Evolutionary conservation across 2,888 invertebrate species (phyloP).

Genomic region (Agrochola lota): DNA sequence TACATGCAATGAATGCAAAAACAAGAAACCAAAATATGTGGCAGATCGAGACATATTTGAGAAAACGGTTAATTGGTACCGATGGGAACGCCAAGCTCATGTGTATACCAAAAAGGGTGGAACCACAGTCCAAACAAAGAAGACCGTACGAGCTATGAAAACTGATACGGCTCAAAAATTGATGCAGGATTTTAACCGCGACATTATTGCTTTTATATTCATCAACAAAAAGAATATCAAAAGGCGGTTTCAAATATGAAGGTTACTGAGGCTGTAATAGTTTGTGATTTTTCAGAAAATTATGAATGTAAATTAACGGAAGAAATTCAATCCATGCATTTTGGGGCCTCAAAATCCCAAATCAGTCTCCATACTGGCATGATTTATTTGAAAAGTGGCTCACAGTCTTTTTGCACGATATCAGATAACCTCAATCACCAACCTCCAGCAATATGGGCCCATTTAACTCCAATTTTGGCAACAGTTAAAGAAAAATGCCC

Average conservation of each 20-base stretch:
- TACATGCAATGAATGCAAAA: slow-evolving; percentile 19
- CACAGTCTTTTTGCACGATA: not conserved
- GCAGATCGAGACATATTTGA: slow-evolving; percentile 14
- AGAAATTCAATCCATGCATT: not conserved
- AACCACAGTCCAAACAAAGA: slow-evolving; percentile 17
- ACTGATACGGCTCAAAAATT: slow-evolving; percentile 20
- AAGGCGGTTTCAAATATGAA: slow-evolving; percentile 1
- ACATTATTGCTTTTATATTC: slow-evolving; percentile 16
- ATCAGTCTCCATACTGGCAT: not conserved
- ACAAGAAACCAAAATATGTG: slow-evolving; percentile 11
- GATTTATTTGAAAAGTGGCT: not conserved
- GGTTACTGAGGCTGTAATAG: not conserved
- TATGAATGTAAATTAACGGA: not conserved
- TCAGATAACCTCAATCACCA: not conserved
- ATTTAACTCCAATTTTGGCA: not conserved
- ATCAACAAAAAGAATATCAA: slow-evolving; percentile 8
- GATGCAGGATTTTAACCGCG: slow-evolving; percentile 13
- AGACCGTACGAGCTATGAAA: slow-evolving; percentile 13
- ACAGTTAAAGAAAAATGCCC: not conserved
- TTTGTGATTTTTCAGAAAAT: slow-evolving; percentile 29
- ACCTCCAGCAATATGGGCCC: not conserved
- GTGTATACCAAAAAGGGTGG: slow-evolving; percentile 13
- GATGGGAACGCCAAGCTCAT: slow-evolving; percentile 16
- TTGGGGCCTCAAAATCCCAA: not conserved
- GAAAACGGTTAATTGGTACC: slow-evolving; percentile 15